Evolutionary conservation across 2,797 vertebrate genomes (phyloP).

Genomic region (Gobionotothen gibberifrons): DNA sequence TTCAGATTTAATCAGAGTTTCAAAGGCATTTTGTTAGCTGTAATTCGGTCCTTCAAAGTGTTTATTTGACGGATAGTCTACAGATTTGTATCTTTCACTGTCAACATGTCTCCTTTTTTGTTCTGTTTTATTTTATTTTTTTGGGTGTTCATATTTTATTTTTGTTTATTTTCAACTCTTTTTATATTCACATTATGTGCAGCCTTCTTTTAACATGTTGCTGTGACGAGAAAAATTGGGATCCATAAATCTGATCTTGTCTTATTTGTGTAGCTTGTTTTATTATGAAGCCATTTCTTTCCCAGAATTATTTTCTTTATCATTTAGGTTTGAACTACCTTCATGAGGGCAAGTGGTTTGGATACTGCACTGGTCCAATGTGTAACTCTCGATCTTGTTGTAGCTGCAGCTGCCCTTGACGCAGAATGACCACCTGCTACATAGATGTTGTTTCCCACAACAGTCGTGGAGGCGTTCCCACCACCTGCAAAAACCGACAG

Average conservation of each 20-base stretch:
- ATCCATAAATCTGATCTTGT: too few relatives aligned
- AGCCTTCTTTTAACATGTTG: too few relatives aligned
- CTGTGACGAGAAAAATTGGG: too few relatives aligned
- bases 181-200: too few relatives aligned
- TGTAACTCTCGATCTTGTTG: conserved; percentile 87
- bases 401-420: conserved; percentile 79
- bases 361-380: conserved; percentile 85
- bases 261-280: too few relatives aligned
- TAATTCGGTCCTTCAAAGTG: too few relatives aligned
- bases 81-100: too few relatives aligned
- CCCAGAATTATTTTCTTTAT: not conserved
- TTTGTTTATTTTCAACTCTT: too few relatives aligned
- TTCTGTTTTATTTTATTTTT: too few relatives aligned
- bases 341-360: conserved; percentile 84
- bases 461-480: conserved; percentile 86
- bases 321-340: conserved; percentile 69
- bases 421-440: conserved; percentile 84
- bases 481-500: conserved; percentile 72
- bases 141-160: too few relatives aligned
- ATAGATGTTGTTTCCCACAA: conserved; percentile 85
- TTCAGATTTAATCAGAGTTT: conserved; percentile 1
- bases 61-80: too few relatives aligned
- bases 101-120: too few relatives aligned
- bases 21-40: not conserved
- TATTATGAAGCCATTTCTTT: not conserved